Conservation (phyloP, 2,888 invertebrate species). For the Phengaris alcon region DNA sequence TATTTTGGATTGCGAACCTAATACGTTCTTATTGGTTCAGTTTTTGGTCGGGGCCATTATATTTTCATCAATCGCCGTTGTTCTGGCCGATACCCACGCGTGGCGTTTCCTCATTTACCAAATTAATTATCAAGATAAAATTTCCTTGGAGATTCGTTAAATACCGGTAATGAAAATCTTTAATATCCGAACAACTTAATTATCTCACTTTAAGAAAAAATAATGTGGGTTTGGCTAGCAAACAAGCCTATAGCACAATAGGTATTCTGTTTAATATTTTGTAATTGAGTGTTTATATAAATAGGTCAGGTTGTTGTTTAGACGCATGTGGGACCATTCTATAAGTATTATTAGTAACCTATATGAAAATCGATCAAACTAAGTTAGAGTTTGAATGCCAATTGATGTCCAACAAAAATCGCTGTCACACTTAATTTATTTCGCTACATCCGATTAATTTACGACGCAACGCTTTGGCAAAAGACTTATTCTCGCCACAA, state of each 20-base stretch:
- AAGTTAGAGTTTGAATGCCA: background rate
- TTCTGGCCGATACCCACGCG: background rate
- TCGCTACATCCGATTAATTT: background rate
- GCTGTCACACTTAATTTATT: background rate
- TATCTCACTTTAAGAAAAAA: background rate
- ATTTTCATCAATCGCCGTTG: background rate
- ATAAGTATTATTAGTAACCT: too few relatives aligned
- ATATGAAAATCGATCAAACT: too few relatives aligned
- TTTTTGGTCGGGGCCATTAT: background rate
- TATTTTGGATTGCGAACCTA: too few relatives aligned
- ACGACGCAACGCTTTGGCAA: background rate
- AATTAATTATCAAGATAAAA: constrained; percentile 14
- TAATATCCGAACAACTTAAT: background rate
- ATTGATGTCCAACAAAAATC: background rate
- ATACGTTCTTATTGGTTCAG: background rate
- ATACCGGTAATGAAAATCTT: background rate
- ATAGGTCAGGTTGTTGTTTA: too few relatives aligned
- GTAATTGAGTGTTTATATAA: too few relatives aligned
- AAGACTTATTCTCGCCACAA: background rate
- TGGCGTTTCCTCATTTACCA: background rate
- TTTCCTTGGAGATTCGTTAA: constrained; percentile 4
- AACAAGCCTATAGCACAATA: background rate
- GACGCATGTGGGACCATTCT: too few relatives aligned
- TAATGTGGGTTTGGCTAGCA: background rate
- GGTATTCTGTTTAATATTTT: too few relatives aligned